Base-by-base conservation (phyloP, 2,113 vertebrate genomes). In the Xyrauchen texanus region DNA sequence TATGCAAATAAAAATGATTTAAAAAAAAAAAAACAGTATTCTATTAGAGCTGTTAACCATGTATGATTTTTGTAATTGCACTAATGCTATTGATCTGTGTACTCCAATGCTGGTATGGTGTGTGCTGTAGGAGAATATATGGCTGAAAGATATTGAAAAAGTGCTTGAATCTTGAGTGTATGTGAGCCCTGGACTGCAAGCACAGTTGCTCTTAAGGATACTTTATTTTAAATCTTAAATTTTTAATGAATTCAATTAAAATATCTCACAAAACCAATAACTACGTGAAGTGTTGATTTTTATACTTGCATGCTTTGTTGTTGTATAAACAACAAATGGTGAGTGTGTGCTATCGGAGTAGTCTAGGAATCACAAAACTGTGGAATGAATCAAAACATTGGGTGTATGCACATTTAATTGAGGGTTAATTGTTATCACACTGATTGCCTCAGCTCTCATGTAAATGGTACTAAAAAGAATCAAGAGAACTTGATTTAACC, bases 181-280 rank as follows among this genome's bases (percentile, higher is more conserved):
- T 68, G 67, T 34, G 77, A 81, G n/a, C 70, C 44, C 78, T 72
- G 76, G 55, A 75, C 69, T 11, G 57, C 76, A 69, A 79, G 60
- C 66, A 81, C 68, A 79, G 78, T 75, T 82, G 79, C 80, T 82
- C 73, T 82, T 82, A 78, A 49, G 15, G 80, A 85, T 78, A 34
- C 21, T 66, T 82, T 86, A 47, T 87, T 83, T 86, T 60, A 85
- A 85, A 61, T 80, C 78, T 66, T 77, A 81, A 65, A 88, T 55
- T 79, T 82, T 57, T 80, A 83, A 86, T 84, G 65, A 82, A 75
- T 83, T 85, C 69, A 76, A 89, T 89, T 89, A 89, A 89, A 91
- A 85, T 68, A 86, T 87, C 86, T 85, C 76, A 77, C 81, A 68
- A 85, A 81, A 83, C 68, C 42, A 63, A 42, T 21, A 9, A 12